Evolutionary conservation across 2,113 vertebrate genomes (phyloP).

Genomic region (Bubo bubo): DNA sequence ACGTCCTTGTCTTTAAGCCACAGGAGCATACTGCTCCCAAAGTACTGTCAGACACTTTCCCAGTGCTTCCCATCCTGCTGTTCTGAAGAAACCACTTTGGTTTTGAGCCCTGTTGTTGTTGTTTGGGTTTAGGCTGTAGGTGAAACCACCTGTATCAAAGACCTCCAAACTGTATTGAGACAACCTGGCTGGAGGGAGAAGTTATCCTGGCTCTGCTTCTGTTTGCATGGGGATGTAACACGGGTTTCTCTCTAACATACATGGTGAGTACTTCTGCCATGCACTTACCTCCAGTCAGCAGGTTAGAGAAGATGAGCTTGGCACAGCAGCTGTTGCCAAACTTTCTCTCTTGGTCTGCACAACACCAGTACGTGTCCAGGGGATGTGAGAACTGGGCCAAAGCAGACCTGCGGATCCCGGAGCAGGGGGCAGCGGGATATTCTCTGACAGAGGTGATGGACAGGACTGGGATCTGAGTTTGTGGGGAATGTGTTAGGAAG

Average conservation of each 20-base stretch:
- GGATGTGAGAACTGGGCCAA: not conserved
- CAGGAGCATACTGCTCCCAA: not conserved
- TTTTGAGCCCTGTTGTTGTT: not conserved
- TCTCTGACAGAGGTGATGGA: not conserved
- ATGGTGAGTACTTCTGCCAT: not conserved
- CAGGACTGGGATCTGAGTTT: not conserved
- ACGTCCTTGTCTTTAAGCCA: not conserved
- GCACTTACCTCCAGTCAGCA: not conserved
- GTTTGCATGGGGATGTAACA: not conserved
- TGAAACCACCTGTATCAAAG: not conserved
- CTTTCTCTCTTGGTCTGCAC: not conserved
- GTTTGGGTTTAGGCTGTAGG: not conserved
- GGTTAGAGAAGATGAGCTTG: not conserved
- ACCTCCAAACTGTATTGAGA: not conserved
- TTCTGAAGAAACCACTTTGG: not conserved
- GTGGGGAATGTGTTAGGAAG: not conserved
- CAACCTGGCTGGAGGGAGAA: not conserved
- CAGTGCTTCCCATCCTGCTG: not conserved
- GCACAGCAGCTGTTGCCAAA: not conserved
- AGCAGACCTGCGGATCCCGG: not conserved
- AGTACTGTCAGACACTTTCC: not conserved
- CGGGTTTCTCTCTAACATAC: not conserved
- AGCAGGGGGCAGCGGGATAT: not conserved
- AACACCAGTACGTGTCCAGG: not conserved
- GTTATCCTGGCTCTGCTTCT: not conserved